Evolutionary conservation across 2,888 invertebrate species (phyloP).

Genomic region (Stratiomys singularior): DNA sequence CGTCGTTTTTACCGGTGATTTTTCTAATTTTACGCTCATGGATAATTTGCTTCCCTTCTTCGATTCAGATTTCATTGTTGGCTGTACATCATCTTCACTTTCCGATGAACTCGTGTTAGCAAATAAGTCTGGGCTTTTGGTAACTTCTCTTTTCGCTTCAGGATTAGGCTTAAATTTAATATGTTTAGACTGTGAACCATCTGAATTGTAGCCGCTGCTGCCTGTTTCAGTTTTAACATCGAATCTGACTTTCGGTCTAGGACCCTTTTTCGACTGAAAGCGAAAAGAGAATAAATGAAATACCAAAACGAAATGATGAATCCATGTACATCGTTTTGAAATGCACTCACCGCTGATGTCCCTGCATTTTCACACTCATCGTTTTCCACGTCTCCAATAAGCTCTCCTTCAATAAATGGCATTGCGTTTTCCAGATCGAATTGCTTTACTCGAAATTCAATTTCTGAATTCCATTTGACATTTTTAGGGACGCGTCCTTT

Average conservation of each 20-base stretch:
- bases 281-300: too few relatives aligned
- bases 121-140: conserved; percentile 29
- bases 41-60: too few relatives aligned
- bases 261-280: neutral
- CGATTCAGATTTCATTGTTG: neutral
- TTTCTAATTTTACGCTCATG: neutral
- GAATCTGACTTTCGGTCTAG: conserved; percentile 12
- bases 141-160: neutral
- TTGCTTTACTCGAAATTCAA: conserved; percentile 61
- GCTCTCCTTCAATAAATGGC: conserved; percentile 64
- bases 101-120: neutral
- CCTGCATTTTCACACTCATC: neutral
- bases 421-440: conserved; percentile 60
- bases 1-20: neutral
- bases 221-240: neutral
- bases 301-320: too few relatives aligned
- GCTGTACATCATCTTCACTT: neutral
- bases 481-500: conserved; percentile 59
- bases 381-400: conserved; percentile 51
- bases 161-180: neutral
- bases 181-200: neutral
- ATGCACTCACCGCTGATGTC: neutral
- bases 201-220: conserved; percentile 43
- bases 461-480: conserved; percentile 65
- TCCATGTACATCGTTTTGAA: neutral